Evolutionary conservation across 2,888 invertebrate species (phyloP).

Genomic region (Dicyrtoma fusca): DNA sequence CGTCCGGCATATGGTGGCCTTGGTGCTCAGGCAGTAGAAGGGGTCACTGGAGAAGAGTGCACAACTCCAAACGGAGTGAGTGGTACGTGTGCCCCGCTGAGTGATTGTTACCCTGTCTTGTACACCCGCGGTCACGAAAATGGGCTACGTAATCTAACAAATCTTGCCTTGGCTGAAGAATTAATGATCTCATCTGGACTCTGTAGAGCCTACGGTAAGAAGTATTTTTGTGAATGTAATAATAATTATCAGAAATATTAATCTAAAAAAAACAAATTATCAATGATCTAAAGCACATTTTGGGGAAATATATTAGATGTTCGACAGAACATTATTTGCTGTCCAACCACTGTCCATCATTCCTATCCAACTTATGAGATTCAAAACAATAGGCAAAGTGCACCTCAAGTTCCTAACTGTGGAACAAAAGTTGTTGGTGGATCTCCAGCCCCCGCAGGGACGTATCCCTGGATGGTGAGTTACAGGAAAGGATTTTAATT

Average conservation of each 20-base stretch:
- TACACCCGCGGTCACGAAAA: conserved; percentile 42
- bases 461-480: conserved; percentile 73
- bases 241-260: too few relatives aligned
- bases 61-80: conserved; percentile 36
- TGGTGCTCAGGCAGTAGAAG: not conserved
- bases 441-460: conserved; percentile 75
- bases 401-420: conserved; percentile 9
- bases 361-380: not conserved
- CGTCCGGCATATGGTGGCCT: not conserved
- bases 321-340: conserved; percentile 19
- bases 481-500: not conserved
- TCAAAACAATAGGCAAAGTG: not conserved
- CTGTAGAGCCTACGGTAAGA: too few relatives aligned
- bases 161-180: conserved; percentile 16
- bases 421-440: conserved; percentile 76
- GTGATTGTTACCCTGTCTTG: conserved; percentile 51
- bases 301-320: not conserved
- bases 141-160: conserved; percentile 29
- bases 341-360: conserved; percentile 4
- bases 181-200: conserved; percentile 11
- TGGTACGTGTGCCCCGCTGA: conserved; percentile 47
- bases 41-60: conserved; percentile 23
- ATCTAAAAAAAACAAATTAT: not conserved
- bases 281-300: not conserved
- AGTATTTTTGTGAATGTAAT: too few relatives aligned